Evolutionary conservation across 2,113 vertebrate species (phyloP), one percentile per base, ranked within the genome.

Genomic region (Saguinus midas): DNA sequence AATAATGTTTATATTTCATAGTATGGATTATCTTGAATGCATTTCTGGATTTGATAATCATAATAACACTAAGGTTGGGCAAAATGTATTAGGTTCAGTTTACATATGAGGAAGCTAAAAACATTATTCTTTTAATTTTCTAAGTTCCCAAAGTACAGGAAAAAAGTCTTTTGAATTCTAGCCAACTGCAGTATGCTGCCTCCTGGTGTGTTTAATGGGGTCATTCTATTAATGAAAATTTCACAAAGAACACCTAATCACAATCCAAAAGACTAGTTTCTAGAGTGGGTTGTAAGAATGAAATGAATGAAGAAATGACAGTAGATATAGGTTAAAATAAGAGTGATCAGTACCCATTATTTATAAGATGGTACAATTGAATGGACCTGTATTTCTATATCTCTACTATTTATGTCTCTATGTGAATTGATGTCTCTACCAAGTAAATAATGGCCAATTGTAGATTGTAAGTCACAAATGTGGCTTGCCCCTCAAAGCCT

Each of bases 21-120:
- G 6, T 80, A 80, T 48, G 37, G 20, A 58, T 93, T 50, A 70
- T 82, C n/a, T 87, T 94, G 80, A 85, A 68, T 91, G 48, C 8
- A 75, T 76, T 96, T 89, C 37, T 96, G 7, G 12, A 82, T 89
- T 78, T 97, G 7, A 92, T 86, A 35, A 94, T 91, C 52, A 52
- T 91, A 78, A 25, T 94, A 88, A 72, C 17, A 66, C 17, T 86
- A 58, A 61, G 4, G 3, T 70, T 94, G 25, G 52, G 8, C n/a
- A 83, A 78, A 4, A 82, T 89, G 1, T 72, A 52, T 66, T 83
- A 70, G 14, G 4, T 80, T 9, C 55, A 18, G 79, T 91, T 97
- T 89, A 61, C 21, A 91, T 50, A 70, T 68, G 52, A 89, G 10
- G 52, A 94, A 88, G 5, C 58, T 95, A 88, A 90, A 11, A 95